These are phyloP conservation scores for Phania funesta DNA, from an alignment of 2,888 invertebrate genomes.

Conservation along the genomic window DNA sequence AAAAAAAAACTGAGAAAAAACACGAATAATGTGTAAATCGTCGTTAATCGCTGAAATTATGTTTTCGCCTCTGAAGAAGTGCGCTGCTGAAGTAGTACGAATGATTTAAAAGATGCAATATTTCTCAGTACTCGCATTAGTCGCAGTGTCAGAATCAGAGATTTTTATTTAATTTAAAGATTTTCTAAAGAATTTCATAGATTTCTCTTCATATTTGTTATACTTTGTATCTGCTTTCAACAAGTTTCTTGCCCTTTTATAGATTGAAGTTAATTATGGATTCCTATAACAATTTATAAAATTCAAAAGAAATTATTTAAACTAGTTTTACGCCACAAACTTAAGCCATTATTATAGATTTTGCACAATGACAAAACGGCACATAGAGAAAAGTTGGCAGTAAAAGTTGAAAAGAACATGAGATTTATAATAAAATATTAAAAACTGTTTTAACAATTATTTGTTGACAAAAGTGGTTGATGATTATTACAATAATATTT, in stretches of 20 bases:
- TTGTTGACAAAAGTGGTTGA: too few species aligned
- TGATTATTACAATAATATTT: too few species aligned
- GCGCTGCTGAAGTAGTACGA: background rate
- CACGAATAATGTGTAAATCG: slow-evolving; percentile 33
- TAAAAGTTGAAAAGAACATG: background rate
- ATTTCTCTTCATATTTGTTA: slow-evolving; percentile 27
- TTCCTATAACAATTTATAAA: slow-evolving; percentile 9
- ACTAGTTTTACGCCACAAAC: slow-evolving; percentile 58
- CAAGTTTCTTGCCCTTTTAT: slow-evolving; percentile 62
- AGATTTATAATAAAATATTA: too few species aligned
- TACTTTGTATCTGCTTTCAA: slow-evolving; percentile 11
- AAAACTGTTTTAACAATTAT: too few species aligned
- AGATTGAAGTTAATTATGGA: slow-evolving; percentile 4
- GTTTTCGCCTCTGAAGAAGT: slow-evolving; percentile 13
- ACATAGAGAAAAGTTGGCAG: background rate
- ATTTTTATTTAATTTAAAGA: slow-evolving; percentile 48
- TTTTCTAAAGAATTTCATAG: slow-evolving; percentile 55
- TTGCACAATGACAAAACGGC: slow-evolving; percentile 9
- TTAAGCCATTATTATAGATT: slow-evolving; percentile 33
- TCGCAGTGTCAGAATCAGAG: slow-evolving; percentile 14
- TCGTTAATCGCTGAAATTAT: slow-evolving; percentile 57
- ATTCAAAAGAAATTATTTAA: slow-evolving; percentile 49
- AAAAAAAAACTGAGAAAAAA: background rate
- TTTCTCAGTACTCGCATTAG: background rate
- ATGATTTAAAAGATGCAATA: slow-evolving; percentile 3